A percentile compares a stretch with the other conserved stretches of the same genome.
Evolutionary conservation across 2,797 vertebrate species (phyloP).

Genomic region (Falco berigora): DNA sequence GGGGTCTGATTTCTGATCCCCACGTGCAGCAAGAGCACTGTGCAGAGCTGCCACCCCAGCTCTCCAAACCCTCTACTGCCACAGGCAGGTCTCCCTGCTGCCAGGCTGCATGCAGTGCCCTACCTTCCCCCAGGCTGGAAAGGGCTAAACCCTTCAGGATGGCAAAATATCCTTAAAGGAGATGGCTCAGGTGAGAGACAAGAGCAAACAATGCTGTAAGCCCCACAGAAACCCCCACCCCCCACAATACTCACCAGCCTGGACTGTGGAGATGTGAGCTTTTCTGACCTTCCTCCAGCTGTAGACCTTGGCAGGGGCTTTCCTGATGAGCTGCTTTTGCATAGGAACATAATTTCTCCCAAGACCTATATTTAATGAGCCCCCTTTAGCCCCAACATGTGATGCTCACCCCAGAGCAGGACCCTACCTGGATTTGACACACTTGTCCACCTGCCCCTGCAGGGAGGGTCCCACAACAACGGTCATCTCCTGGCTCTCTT

Average conservation of each 20-base stretch:
- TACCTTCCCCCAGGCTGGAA: neutral
- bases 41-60: neutral
- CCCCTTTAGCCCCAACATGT: fast-evolving
- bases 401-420: fast-evolving
- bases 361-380: fast-evolving
- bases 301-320: neutral
- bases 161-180: neutral
- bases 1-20: neutral
- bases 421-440: fast-evolving
- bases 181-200: neutral
- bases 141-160: neutral
- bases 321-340: fast-evolving
- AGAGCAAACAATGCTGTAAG: neutral
- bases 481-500: neutral
- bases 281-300: neutral
- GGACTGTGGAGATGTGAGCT: fast-evolving
- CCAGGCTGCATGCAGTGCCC: neutral
- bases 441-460: neutral
- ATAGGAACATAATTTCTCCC: fast-evolving
- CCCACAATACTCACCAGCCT: neutral
- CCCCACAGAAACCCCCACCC: neutral
- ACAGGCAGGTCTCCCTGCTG: neutral
- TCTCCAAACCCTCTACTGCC: fast-evolving
- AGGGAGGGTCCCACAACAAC: neutral
- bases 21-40: fast-evolving